Evolutionary conservation across 2,113 vertebrate species (phyloP).

Genomic region (Alligator mississippiensis): DNA sequence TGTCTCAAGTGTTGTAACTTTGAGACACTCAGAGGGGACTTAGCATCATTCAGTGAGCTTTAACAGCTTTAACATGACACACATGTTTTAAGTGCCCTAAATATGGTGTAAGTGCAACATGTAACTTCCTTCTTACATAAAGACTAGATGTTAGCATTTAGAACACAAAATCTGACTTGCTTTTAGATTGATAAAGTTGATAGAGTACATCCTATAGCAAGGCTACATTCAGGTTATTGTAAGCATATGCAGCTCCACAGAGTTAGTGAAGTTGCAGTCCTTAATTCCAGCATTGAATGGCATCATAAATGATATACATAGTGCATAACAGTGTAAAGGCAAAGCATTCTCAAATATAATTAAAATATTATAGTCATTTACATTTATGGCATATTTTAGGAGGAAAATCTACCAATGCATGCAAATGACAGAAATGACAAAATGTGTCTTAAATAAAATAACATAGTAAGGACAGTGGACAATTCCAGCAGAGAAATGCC

Average conservation of each 20-base stretch:
- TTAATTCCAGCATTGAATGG: not conserved
- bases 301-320: not conserved
- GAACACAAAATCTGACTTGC: not conserved
- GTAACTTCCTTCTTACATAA: too few species aligned
- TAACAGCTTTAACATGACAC: too few species aligned
- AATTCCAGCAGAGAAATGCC: not conserved
- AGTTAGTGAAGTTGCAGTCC: not conserved
- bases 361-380: not conserved
- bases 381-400: not conserved
- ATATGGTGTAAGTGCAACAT: too few species aligned
- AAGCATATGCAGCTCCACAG: not conserved
- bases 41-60: too few species aligned
- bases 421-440: not conserved
- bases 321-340: not conserved
- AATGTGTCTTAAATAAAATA: not conserved
- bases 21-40: too few species aligned
- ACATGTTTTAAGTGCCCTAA: too few species aligned
- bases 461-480: not conserved
- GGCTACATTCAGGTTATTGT: too few species aligned
- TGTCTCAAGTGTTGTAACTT: too few species aligned
- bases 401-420: not conserved
- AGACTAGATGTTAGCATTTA: not conserved
- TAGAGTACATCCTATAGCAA: not conserved
- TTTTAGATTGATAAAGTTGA: not conserved
- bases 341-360: not conserved